These are phyloP conservation scores for Musca domestica DNA, from an alignment of 1,140 invertebrate species.

Conservation along the genomic window DNA sequence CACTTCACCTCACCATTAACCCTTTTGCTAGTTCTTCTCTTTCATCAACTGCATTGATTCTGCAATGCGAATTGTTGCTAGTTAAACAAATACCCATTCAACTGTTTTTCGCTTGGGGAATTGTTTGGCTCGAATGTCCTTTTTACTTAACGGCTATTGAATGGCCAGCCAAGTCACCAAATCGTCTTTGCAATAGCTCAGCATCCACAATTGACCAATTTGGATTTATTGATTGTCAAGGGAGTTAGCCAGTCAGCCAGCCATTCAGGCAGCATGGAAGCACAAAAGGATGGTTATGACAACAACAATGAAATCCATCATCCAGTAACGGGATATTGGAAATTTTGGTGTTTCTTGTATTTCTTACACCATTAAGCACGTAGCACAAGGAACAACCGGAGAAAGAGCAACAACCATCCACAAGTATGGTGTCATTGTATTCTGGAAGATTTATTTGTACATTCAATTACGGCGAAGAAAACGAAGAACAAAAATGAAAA, in stretches of 20 bases:
- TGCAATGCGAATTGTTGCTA: background rate
- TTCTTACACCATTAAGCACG: background rate
- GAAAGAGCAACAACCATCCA: background rate
- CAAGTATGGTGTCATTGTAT: background rate
- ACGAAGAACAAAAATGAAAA: too few species aligned
- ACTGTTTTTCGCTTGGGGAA: background rate
- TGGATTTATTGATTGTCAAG: background rate
- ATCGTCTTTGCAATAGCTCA: background rate
- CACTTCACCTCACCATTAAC: background rate
- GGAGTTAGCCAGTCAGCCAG: too few species aligned
- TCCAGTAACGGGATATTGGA: conserved; percentile 5
- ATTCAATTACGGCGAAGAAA: conserved; percentile 5
- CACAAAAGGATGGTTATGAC: too few species aligned
- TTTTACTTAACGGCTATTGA: background rate
- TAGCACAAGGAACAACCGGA: background rate
- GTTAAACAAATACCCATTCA: background rate
- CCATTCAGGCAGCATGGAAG: too few species aligned
- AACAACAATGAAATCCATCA: conserved; percentile 5
- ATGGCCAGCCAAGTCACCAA: background rate
- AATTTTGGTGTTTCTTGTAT: conserved; percentile 10
- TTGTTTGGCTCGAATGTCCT: conserved; percentile 3
- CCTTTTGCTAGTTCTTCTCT: background rate
- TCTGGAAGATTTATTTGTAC: conserved; percentile 7
- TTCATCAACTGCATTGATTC: background rate
- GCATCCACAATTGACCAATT: background rate